Evolutionary conservation across 2,113 vertebrate genomes (phyloP).

Genomic region (Jacana jacana): DNA sequence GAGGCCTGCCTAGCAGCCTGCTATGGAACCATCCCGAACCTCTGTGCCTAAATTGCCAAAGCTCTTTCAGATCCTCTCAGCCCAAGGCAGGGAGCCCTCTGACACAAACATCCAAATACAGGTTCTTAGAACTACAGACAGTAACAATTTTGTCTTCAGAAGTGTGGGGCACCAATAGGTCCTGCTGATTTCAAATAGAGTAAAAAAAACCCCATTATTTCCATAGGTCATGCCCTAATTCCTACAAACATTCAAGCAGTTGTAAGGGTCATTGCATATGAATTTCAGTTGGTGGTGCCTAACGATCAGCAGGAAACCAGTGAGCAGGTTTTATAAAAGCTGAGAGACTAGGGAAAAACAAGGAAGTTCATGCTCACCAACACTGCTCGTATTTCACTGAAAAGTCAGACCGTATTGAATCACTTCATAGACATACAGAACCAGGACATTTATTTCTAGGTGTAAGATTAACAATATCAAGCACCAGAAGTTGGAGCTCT

Average conservation of each 20-base stretch:
- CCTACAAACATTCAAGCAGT: background rate
- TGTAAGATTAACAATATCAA: background rate
- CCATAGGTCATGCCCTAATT: background rate
- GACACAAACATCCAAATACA: background rate
- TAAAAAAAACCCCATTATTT: background rate
- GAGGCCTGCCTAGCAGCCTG: background rate
- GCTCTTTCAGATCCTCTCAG: background rate
- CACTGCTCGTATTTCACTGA: background rate
- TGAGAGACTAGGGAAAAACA: background rate
- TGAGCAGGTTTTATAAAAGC: background rate
- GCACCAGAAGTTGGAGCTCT: background rate
- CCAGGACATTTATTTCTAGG: background rate
- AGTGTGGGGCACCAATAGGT: background rate
- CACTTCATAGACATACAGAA: background rate
- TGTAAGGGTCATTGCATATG: background rate
- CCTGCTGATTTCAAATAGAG: background rate
- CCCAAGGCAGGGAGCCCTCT: background rate
- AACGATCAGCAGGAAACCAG: background rate
- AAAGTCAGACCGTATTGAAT: background rate
- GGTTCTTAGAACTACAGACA: background rate
- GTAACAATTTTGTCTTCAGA: background rate
- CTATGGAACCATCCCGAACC: background rate
- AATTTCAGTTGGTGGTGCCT: background rate
- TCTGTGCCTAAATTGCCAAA: background rate
- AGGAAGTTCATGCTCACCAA: background rate